Evolutionary conservation across 2,888 invertebrate species (phyloP).

Genomic region (Leucophenga montana): DNA sequence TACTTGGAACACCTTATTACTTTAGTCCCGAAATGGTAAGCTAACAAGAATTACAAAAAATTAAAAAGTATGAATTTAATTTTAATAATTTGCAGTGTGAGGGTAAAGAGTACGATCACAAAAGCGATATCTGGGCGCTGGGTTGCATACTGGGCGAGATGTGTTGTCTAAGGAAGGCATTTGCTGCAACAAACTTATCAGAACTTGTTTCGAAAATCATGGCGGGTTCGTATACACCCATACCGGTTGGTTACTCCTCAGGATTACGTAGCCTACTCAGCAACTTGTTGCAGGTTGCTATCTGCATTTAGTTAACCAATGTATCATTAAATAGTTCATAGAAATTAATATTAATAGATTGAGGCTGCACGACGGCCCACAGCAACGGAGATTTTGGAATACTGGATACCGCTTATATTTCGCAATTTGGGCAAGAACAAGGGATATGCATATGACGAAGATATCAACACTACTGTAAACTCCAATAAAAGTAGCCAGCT

Average conservation of each 20-base stretch:
- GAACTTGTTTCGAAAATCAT: constrained; percentile 83
- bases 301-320: neutral
- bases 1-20: constrained; percentile 83
- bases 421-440: constrained; percentile 71
- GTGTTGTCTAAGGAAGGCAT: constrained; percentile 81
- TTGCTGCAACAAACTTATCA: constrained; percentile 82
- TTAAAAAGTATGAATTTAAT: too few species aligned
- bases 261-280: constrained; percentile 78
- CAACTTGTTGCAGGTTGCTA: constrained; percentile 77
- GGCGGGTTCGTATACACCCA: constrained; percentile 80
- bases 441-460: constrained; percentile 69
- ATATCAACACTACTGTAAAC: constrained; percentile 47
- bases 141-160: constrained; percentile 86
- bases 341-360: constrained; percentile 63
- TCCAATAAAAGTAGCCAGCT: constrained; percentile 37
- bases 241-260: constrained; percentile 79
- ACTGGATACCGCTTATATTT: constrained; percentile 74
- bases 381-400: constrained; percentile 77
- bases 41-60: neutral
- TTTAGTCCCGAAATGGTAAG: constrained; percentile 82
- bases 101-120: constrained; percentile 83
- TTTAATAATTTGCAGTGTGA: constrained; percentile 76
- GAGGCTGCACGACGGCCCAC: constrained; percentile 78
- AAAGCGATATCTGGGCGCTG: constrained; percentile 85
- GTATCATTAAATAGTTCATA: neutral